These are phyloP conservation scores for Centropus unirufus DNA, from an alignment of 2,113 vertebrate species.

Conservation along the genomic window DNA sequence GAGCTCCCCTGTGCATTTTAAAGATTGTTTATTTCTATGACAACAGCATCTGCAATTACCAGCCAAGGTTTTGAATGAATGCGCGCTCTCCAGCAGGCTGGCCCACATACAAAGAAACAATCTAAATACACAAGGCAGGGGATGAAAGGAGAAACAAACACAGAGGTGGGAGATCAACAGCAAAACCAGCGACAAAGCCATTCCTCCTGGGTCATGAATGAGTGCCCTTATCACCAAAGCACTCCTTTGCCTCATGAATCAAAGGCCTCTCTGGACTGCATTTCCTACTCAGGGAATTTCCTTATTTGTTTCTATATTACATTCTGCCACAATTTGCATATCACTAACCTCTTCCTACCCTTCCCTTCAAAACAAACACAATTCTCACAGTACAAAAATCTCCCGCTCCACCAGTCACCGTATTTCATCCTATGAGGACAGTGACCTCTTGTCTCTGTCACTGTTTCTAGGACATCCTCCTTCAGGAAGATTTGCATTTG, in stretches of 20 bases:
- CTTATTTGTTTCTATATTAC: not conserved
- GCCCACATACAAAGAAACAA: not conserved
- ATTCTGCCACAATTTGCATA: not conserved
- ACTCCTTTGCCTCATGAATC: not conserved
- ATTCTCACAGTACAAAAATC: not conserved
- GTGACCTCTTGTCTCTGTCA: not conserved
- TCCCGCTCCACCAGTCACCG: not conserved
- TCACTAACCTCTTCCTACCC: not conserved
- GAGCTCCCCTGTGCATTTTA: not conserved
- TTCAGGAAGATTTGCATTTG: not conserved
- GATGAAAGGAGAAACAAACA: not conserved
- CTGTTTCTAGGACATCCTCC: not conserved
- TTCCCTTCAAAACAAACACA: not conserved
- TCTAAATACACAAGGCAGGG: not conserved
- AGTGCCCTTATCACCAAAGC: not conserved
- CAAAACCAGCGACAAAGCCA: not conserved
- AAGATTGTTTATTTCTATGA: not conserved
- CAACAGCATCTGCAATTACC: not conserved
- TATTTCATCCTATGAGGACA: not conserved
- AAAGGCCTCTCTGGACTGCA: not conserved
- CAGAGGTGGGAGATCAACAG: not conserved
- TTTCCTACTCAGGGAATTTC: not conserved
- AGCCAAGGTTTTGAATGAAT: not conserved
- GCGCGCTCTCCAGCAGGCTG: not conserved
- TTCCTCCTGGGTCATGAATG: fast-evolving